Evolutionary conservation across 2,888 invertebrate species (phyloP).

Genomic region (Apodemia hepburni): DNA sequence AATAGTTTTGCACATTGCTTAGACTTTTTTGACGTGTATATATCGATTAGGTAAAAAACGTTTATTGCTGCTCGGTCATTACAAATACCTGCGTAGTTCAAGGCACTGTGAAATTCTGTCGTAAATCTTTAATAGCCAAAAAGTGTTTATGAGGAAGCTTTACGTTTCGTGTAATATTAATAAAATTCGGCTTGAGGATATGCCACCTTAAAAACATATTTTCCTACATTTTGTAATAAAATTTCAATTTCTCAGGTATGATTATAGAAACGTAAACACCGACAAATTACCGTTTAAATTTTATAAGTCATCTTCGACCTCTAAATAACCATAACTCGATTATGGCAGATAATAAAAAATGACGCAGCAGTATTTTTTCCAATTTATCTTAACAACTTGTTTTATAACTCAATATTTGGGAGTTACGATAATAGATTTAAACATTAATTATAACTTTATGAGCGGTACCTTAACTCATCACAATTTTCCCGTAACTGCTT

Average conservation of each 20-base stretch:
- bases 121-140: conserved; percentile 8
- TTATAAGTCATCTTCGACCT: conserved; percentile 62
- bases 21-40: not conserved
- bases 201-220: conserved; percentile 4
- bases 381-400: conserved; percentile 73
- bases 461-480: not conserved
- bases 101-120: not conserved
- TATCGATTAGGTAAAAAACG: not conserved
- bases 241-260: conserved; percentile 1
- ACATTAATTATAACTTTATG: conserved; percentile 49
- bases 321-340: conserved; percentile 73
- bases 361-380: conserved; percentile 66
- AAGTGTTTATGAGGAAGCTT: conserved; percentile 7
- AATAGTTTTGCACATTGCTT: no score
- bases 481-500: not conserved
- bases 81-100: no score
- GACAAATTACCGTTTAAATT: conserved; percentile 60
- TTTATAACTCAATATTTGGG: conserved; percentile 68
- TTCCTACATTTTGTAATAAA: not conserved
- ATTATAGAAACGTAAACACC: conserved; percentile 4
- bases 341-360: conserved; percentile 65
- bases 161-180: conserved; percentile 4
- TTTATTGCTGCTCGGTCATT: no score
- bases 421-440: conserved; percentile 64
- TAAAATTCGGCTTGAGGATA: not conserved